Evolutionary conservation across 2,113 vertebrate genomes (phyloP).

Genomic region (Gallinago media): DNA sequence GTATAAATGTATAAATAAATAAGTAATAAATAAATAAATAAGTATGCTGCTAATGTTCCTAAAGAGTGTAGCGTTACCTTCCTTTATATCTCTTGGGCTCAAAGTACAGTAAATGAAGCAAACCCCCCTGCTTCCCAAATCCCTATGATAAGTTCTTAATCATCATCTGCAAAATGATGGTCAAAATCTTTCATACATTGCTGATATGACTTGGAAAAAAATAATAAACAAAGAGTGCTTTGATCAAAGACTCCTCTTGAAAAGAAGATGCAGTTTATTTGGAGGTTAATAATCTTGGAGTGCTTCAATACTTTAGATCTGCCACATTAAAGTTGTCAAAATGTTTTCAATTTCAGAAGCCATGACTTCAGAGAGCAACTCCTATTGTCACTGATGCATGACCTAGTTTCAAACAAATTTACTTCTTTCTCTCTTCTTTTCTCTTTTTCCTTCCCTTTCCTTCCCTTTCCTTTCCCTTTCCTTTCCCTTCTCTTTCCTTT

Average conservation of each 20-base stretch:
- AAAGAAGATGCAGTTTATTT: conserved; percentile 44
- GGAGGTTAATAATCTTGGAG: conserved; percentile 47
- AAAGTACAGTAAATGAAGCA: neutral
- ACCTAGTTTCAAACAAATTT: conserved; percentile 2
- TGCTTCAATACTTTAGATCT: conserved; percentile 28
- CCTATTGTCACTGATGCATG: conserved; percentile 18
- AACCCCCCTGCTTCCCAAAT: neutral
- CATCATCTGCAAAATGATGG: neutral
- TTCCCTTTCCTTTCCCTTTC: no score
- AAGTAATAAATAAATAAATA: neutral
- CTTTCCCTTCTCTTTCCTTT: no score
- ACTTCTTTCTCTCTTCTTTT: neutral
- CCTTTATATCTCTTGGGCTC: neutral
- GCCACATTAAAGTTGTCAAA: conserved; percentile 46
- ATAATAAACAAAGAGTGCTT: conserved; percentile 11
- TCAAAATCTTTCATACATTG: conserved; percentile 12
- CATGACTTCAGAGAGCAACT: conserved; percentile 33
- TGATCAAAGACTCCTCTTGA: conserved; percentile 55
- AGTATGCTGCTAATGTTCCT: neutral
- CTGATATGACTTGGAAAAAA: neutral
- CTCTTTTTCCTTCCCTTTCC: neutral
- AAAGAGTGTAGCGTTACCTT: neutral
- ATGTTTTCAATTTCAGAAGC: conserved; percentile 35
- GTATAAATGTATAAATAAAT: neutral
- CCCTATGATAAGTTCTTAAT: neutral